Evolutionary conservation across 30 jellyfish, hydroid and myxozoan species (phyloP).

Genomic region (Turritopsis rubra): DNA sequence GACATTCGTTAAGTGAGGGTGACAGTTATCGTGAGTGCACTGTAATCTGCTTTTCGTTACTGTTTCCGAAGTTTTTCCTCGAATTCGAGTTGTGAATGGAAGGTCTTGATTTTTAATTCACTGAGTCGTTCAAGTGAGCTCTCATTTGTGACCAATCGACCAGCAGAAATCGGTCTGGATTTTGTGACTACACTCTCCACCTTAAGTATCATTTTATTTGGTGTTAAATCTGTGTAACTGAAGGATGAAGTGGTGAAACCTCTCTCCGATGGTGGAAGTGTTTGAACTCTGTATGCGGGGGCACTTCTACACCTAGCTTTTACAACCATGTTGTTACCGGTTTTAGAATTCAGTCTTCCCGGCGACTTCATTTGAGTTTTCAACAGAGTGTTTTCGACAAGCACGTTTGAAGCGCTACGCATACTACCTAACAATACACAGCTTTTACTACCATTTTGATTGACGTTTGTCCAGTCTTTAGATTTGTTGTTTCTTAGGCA

Average conservation of each 20-base stretch:
- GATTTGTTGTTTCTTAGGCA: not conserved
- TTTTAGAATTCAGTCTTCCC: not conserved
- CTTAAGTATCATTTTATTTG: slow-evolving; percentile 27
- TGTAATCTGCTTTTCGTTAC: no score
- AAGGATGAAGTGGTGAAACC: slow-evolving; percentile 67
- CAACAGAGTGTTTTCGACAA: not conserved
- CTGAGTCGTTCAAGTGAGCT: slow-evolving; percentile 28
- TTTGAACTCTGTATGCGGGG: slow-evolving; percentile 61
- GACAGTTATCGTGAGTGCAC: no score
- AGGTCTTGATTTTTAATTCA: slow-evolving; percentile 47
- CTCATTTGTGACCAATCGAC: slow-evolving; percentile 25
- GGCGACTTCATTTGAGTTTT: no score
- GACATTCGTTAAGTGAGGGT: no score
- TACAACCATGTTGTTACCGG: not conserved
- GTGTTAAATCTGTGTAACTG: slow-evolving; percentile 29
- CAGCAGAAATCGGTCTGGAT: slow-evolving; percentile 41
- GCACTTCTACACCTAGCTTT: slow-evolving; percentile 63
- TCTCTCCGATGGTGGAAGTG: slow-evolving; percentile 50
- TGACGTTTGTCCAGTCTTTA: not conserved
- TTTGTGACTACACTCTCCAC: not conserved
- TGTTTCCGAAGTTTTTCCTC: slow-evolving; percentile 24
- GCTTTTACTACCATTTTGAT: not conserved
- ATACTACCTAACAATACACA: not conserved
- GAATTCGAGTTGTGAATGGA: slow-evolving; percentile 45
- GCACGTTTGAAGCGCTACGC: not conserved